Conservation (phyloP, 2,113 vertebrate species). For the Holacanthus passer region DNA sequence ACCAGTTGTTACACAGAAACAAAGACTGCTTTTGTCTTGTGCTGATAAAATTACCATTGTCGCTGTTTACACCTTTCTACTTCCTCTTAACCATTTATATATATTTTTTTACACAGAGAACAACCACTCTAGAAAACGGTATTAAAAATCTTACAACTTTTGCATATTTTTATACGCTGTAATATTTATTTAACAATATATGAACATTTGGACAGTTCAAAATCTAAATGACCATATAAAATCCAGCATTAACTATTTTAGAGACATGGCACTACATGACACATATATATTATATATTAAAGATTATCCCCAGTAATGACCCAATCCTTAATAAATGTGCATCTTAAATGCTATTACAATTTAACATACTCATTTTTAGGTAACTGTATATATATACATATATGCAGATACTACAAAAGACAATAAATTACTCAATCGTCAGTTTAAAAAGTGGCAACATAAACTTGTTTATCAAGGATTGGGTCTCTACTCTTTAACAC, state of each 20-base stretch:
- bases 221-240: constrained; percentile 49
- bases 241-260: constrained; percentile 46
- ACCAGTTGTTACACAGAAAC: not conserved
- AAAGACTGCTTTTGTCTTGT: not conserved
- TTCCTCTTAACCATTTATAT: not conserved
- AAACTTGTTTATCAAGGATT: not conserved
- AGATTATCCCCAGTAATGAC: constrained; percentile 1
- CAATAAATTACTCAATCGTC: constrained; percentile 21
- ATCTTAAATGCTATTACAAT: constrained; percentile 2
- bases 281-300: constrained; percentile 35
- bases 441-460: not conserved
- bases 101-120: not conserved
- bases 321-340: constrained; percentile 23
- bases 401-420: constrained; percentile 10
- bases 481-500: not conserved
- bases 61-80: not conserved
- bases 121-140: not conserved
- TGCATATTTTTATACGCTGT: constrained; percentile 24
- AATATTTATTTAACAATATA: constrained; percentile 73
- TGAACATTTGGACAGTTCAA: constrained; percentile 32
- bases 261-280: constrained; percentile 29
- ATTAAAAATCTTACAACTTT: constrained; percentile 8
- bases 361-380: not conserved
- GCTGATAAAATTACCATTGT: not conserved
- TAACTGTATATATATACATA: not conserved